phyloP scores from a whole-genome alignment of 1,140 invertebrate genomes.

The Pectinophora gossypiella region DNA sequence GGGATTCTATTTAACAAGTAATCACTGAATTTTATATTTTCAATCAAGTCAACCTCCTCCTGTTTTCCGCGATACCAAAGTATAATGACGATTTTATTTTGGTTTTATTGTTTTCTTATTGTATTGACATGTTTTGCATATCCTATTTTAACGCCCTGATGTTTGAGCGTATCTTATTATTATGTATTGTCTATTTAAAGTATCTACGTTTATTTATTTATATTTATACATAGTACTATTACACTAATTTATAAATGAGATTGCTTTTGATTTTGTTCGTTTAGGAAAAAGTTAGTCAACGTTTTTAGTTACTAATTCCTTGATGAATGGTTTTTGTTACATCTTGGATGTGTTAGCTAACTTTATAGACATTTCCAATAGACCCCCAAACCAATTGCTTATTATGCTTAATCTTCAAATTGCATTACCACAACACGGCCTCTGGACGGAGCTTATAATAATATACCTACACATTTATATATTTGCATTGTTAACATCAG shows the following conservation, averaged over 20 bases:
- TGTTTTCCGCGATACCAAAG: conserved; percentile 56
- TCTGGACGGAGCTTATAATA: conserved; percentile 36
- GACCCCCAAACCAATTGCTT: too few species aligned
- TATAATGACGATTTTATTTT: not conserved
- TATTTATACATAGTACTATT: too few species aligned
- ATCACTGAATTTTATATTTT: conserved; percentile 37
- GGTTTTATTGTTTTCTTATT: conserved; percentile 8
- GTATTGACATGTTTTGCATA: not conserved
- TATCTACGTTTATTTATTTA: conserved; percentile 20
- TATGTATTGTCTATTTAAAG: conserved; percentile 31
- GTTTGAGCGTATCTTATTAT: conserved; percentile 25
- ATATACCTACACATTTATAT: conserved; percentile 19
- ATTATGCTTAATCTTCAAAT: conserved; percentile 15
- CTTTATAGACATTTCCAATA: too few species aligned
- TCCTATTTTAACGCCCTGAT: conserved; percentile 62
- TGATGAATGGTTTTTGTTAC: conserved; percentile 5
- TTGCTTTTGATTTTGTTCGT: too few species aligned
- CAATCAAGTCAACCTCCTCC: conserved; percentile 64
- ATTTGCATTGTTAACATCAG: not conserved
- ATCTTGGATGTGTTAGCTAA: too few species aligned
- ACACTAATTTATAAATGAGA: too few species aligned
- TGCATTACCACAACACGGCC: conserved; percentile 19
- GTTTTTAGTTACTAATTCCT: conserved; percentile 6
- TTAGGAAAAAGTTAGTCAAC: too few species aligned
- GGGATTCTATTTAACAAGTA: conserved; percentile 37